Base-by-base conservation (phyloP, 2,113 vertebrate species). In the Callipepla squamata region DNA sequence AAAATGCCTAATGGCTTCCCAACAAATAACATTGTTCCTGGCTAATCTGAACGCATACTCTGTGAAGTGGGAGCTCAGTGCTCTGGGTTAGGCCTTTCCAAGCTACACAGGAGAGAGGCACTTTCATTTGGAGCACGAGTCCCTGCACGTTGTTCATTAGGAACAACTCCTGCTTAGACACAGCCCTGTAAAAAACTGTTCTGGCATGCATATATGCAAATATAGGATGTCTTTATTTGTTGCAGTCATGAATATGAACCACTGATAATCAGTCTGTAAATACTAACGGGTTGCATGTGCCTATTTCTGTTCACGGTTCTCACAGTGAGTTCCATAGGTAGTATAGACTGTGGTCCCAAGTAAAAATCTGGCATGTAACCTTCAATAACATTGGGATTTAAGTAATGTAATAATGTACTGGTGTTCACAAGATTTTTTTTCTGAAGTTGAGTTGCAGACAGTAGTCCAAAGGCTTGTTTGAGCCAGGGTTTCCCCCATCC, bases 121-220 rank as follows among this genome's bases (percentile, higher is more conserved):
- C 21, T 84, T 77, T 32, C n/a, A 1, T 69, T 69, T 81, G 80
- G 26, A 57, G 38, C 40, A 79, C 30, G 78, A 87, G 22, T 78
- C 28, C 50, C 20, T 78, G 5, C 40, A 5, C 34, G 42, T 25
- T 80, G 45, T 87, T 73, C 73, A 13, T 85, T 82, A 80, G 78
- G n/a, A 91, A 11, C 48, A 80, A 17, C 30, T 92, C 67, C 53
- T 92, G 70, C 69, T 92, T 42, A 82, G 58, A 89, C 74, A 89
- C 40, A 18, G 13, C 30, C 57, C 48, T 22, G n/a, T 40, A 40
- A 7, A 32, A 90, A 87, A 76, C 32, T 47, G 19, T 87, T 81
- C 40, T 73, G 50, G 48, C 89, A 79, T 1, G 16, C n/a, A 22
- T 12, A 18, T 50, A 50, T 92, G 45, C n/a, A 87, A 89, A 85